Percentiles rank a stretch among this genome's conserved stretches.
Evolutionary conservation across 2,797 vertebrate species (phyloP).

Genomic region (Mycteria americana): DNA sequence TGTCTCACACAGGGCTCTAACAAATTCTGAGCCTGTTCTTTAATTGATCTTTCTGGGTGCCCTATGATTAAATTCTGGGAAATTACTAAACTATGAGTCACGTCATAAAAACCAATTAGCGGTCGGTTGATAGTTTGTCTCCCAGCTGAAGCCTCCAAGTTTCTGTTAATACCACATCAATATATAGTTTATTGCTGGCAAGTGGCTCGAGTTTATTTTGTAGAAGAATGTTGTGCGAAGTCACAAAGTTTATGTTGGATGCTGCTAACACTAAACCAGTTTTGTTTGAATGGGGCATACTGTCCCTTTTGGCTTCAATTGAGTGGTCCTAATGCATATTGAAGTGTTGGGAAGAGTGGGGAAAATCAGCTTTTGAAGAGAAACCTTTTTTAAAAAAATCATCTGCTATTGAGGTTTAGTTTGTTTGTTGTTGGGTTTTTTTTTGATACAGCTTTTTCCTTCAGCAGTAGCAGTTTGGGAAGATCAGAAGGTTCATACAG

Average conservation of each 20-base stretch:
- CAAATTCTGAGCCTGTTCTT: slow-evolving; percentile 55
- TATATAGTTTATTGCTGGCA: slow-evolving; percentile 46
- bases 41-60: slow-evolving; percentile 68
- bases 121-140: slow-evolving; percentile 68
- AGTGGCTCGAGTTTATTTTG: slow-evolving; percentile 44
- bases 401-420: not conserved
- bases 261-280: not conserved
- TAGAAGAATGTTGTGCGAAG: slow-evolving; percentile 28
- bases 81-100: slow-evolving; percentile 74
- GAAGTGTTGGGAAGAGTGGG: not conserved
- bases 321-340: not conserved
- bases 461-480: not conserved
- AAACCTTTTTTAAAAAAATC: not conserved
- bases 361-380: not conserved
- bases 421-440: not conserved
- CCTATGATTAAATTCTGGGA: slow-evolving; percentile 67
- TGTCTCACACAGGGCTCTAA: slow-evolving; percentile 50
- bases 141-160: slow-evolving; percentile 43
- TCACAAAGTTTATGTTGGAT: slow-evolving; percentile 42
- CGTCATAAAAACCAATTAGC: slow-evolving; percentile 69
- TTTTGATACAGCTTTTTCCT: not conserved
- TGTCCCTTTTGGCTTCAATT: not conserved
- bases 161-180: slow-evolving; percentile 32
- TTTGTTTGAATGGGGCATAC: slow-evolving; percentile 23
- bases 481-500: not conserved